These are phyloP conservation scores for Hippocampus guttulatus DNA, from an alignment of 2,113 vertebrate species.

Conservation along the genomic window DNA sequence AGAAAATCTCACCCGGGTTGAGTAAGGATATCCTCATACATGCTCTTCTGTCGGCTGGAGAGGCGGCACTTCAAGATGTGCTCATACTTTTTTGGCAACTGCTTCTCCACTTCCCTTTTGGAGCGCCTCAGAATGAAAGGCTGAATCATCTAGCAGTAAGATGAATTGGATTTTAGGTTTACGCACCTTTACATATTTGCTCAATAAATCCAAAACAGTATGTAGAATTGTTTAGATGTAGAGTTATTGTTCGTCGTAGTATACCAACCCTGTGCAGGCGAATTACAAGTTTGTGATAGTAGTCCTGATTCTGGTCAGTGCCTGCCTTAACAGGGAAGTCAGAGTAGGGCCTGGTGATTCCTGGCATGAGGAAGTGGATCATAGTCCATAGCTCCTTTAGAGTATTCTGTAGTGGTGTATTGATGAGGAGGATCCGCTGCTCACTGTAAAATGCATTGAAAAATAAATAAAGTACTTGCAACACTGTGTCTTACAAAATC, in stretches of 20 bases:
- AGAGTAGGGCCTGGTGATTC: slow-evolving; percentile 82
- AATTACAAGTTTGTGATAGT: slow-evolving; percentile 91
- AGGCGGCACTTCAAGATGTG: slow-evolving; percentile 89
- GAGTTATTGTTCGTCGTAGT: background rate
- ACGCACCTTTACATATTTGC: background rate
- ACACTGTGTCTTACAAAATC: background rate
- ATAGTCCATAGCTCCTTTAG: slow-evolving; percentile 90
- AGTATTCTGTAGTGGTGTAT: slow-evolving; percentile 86
- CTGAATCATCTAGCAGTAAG: slow-evolving; percentile 81
- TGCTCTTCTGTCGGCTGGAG: slow-evolving; percentile 83
- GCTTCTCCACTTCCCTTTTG: slow-evolving; percentile 90
- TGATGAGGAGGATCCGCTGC: slow-evolving; percentile 85
- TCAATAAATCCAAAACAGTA: background rate
- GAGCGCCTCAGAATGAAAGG: slow-evolving; percentile 89
- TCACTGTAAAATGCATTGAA: slow-evolving; percentile 67
- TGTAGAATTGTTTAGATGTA: background rate
- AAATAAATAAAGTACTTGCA: background rate
- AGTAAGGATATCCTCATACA: slow-evolving; percentile 89
- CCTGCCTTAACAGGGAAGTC: slow-evolving; percentile 87
- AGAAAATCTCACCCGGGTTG: slow-evolving; percentile 75
- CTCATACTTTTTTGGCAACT: slow-evolving; percentile 88
- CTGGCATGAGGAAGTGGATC: slow-evolving; percentile 89
- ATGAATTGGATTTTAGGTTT: background rate
- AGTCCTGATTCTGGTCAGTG: slow-evolving; percentile 91
- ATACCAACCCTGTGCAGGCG: slow-evolving; percentile 83